Conservation (phyloP, 2,113 vertebrate genomes). For the Poecile atricapillus region DNA sequence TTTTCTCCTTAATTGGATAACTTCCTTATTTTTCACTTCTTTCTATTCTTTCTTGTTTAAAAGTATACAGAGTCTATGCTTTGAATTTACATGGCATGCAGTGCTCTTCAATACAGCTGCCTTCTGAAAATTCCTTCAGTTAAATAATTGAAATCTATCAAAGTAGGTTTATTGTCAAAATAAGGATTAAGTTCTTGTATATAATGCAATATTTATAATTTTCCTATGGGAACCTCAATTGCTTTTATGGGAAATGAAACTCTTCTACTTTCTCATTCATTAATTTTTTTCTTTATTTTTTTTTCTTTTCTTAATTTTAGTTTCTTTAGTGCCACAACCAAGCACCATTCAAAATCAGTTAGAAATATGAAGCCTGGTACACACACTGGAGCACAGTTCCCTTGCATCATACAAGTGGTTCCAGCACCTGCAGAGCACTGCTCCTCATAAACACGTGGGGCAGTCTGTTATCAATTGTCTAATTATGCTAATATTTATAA, state of each 20-base stretch:
- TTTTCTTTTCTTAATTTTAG: no score
- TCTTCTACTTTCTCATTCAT: background rate
- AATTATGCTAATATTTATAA: background rate
- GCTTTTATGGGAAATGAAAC: background rate
- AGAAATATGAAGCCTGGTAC: background rate
- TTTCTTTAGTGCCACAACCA: background rate
- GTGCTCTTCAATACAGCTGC: background rate
- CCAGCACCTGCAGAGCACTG: background rate
- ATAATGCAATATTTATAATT: background rate
- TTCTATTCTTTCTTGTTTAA: background rate
- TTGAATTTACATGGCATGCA: background rate
- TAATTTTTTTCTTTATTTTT: background rate
- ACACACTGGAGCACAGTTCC: background rate
- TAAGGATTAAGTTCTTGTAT: background rate
- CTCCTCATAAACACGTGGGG: background rate
- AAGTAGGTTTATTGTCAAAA: background rate
- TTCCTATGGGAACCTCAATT: background rate
- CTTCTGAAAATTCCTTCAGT: background rate
- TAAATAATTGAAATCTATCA: background rate
- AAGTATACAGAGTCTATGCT: background rate
- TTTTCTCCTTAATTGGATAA: background rate
- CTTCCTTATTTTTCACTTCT: background rate
- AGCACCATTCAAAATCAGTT: background rate
- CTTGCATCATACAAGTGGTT: background rate
- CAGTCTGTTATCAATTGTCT: background rate